Base-by-base conservation (phyloP, 2,888 invertebrate genomes). In the Cerastis rubricosa region DNA sequence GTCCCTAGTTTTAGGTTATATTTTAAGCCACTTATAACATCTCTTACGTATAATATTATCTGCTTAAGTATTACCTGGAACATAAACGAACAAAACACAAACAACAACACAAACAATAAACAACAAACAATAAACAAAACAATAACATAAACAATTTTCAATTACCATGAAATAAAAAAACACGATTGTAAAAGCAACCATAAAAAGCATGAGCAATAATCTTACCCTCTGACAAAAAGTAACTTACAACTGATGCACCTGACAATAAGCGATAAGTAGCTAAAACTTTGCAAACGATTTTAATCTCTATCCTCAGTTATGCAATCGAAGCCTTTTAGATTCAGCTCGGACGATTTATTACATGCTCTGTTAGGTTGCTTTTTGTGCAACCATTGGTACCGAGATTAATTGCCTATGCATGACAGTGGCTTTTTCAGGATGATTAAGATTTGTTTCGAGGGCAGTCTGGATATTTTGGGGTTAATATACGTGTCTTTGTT, bases 261-360 rank as follows among this genome's bases (percentile, higher is more conserved):
- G 45, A 75, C 45, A 79, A 69, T 68, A 43, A 54, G 59, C 8
- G n/a, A 29, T 70, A 63, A 67, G 35, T 67, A 66, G 65, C 78
- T 84, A 87, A 76, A 79, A 73, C 72, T 25, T 4, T 43, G 67
- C 59, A 75, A 74, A 83, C 66, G 69, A 80, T 76, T 81, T 80
- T 78, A 81, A 80, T 81, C 71, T 40, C 69, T 66, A 69, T 68
- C 35, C 66, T 68, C 64, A 80, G 73, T 63, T 76, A 66, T 59
- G 75, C 76, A 84, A 85, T 85, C 74, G 65, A 81, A 81, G 69
- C 51, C 65, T 76, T 78, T 74, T 76, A 64, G 61, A 74, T 65
- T 78, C 71, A 76, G 67, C 74, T 71, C 11, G 45, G 71, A 82
- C 43, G 81, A 86, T 85, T 86, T 82, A 87, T 86, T 77, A 78